These are phyloP conservation scores for Eristalinus sepulchralis DNA, from an alignment of 2,888 invertebrate species.

Conservation along the genomic window DNA sequence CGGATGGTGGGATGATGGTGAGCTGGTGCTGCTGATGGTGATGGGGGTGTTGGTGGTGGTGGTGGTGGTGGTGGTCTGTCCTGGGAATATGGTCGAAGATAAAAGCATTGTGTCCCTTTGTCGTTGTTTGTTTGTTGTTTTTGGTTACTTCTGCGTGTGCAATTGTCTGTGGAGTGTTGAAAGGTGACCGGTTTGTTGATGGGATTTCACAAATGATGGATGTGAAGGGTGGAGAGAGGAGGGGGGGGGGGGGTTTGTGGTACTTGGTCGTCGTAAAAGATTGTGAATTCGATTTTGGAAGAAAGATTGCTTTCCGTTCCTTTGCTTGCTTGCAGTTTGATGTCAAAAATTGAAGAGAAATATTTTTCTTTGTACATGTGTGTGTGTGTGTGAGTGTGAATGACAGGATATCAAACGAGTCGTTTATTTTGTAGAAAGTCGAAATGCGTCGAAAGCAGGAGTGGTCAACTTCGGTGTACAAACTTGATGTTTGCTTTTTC, in stretches of 20 bases:
- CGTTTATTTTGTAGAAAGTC: background rate
- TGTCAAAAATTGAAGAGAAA: background rate
- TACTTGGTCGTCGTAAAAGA: background rate
- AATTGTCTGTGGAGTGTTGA: conserved; percentile 7
- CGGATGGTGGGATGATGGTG: conserved; percentile 6
- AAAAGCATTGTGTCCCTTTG: conserved; percentile 29
- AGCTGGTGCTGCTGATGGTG: background rate
- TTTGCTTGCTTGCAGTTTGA: background rate
- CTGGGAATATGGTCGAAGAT: conserved; percentile 13
- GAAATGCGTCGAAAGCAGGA: background rate
- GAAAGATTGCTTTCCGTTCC: no score
- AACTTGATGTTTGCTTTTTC: background rate
- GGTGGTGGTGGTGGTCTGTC: background rate
- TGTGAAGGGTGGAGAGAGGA: background rate
- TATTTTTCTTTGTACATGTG: no score
- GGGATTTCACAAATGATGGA: background rate
- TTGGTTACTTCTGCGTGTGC: conserved; percentile 29
- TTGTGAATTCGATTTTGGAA: background rate
- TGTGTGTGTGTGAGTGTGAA: no score
- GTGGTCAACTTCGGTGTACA: background rate
- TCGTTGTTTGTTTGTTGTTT: conserved; percentile 24
- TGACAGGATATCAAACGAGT: background rate
- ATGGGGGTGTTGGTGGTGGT: background rate
- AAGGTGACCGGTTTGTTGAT: background rate
- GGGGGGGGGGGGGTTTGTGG: background rate